Conservation (phyloP, 2,888 invertebrate species). For the Phengaris alcon region DNA sequence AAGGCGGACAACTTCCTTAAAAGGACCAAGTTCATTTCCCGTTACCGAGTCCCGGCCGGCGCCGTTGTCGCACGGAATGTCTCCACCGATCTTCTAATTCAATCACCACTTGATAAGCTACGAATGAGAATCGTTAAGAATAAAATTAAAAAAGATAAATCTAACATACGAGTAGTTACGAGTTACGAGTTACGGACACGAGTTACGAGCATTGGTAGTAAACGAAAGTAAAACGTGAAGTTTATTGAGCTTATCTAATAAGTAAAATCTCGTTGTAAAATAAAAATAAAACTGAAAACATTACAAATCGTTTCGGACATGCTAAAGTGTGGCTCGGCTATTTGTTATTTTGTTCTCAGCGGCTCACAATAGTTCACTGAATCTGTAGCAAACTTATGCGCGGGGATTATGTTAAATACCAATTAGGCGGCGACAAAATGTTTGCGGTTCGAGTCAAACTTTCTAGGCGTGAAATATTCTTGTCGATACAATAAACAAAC, state of each 20-base stretch:
- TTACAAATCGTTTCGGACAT: not conserved
- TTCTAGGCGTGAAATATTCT: constrained; percentile 22
- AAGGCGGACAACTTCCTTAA: constrained; percentile 58
- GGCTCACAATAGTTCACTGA: constrained; percentile 2
- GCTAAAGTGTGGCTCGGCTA: not conserved
- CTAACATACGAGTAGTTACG: no score
- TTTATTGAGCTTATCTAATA: constrained; percentile 13
- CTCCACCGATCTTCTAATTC: constrained; percentile 31
- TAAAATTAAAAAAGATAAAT: constrained; percentile 12
- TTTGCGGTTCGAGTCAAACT: constrained; percentile 12
- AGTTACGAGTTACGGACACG: constrained; percentile 10
- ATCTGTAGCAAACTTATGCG: not conserved
- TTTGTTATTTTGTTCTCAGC: not conserved
- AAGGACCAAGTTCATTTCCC: constrained; percentile 67
- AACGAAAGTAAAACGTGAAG: constrained; percentile 2
- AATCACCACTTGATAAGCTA: constrained; percentile 12
- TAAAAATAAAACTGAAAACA: not conserved
- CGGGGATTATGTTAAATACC: not conserved
- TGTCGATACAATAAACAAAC: constrained; percentile 5
- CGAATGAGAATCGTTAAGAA: not conserved
- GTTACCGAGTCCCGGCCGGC: constrained; percentile 55
- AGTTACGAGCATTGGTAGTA: not conserved
- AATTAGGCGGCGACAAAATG: constrained; percentile 19
- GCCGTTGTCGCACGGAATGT: constrained; percentile 59
- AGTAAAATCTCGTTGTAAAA: not conserved